Conservation (phyloP, 1,140 invertebrate genomes). For the Bombus confusus region DNA sequence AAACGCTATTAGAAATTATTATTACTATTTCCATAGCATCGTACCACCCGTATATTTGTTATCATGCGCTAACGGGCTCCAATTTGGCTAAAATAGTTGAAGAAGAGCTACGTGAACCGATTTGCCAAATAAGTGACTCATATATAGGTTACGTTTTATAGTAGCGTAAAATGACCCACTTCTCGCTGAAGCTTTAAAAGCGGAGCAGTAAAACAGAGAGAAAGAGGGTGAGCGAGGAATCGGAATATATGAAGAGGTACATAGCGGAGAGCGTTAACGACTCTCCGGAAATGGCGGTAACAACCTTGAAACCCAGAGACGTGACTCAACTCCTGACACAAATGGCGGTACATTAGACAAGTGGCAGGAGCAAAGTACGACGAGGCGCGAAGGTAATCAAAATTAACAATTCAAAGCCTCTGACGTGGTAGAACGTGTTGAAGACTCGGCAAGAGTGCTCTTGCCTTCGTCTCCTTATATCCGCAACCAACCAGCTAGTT, state of each 20-base stretch:
- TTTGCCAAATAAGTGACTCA: too few species aligned
- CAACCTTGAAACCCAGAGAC: conserved; percentile 58
- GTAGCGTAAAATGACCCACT: neutral
- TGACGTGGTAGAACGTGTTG: neutral
- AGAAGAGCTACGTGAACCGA: too few species aligned
- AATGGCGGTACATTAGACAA: conserved; percentile 69
- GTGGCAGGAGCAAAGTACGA: conserved; percentile 38
- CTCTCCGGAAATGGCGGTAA: conserved; percentile 63
- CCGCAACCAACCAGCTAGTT: conserved; percentile 10
- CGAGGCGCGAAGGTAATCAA: conserved; percentile 64
- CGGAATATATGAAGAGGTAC: conserved; percentile 25
- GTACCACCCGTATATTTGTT: too few species aligned
- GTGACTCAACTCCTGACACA: conserved; percentile 65
- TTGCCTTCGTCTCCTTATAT: neutral
- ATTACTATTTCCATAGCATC: too few species aligned
- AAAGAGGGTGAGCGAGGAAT: neutral
- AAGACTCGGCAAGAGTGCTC: conserved; percentile 14
- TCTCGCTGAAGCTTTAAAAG: neutral
- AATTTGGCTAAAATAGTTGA: too few species aligned
- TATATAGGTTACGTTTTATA: neutral
- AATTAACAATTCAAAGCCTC: conserved; percentile 70
- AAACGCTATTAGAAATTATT: too few species aligned
- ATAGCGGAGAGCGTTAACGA: conserved; percentile 49
- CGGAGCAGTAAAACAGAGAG: neutral
- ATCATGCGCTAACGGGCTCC: too few species aligned